Evolutionary conservation across 1,140 invertebrate species (phyloP).

Genomic region (Dendroctonus ponderosae): DNA sequence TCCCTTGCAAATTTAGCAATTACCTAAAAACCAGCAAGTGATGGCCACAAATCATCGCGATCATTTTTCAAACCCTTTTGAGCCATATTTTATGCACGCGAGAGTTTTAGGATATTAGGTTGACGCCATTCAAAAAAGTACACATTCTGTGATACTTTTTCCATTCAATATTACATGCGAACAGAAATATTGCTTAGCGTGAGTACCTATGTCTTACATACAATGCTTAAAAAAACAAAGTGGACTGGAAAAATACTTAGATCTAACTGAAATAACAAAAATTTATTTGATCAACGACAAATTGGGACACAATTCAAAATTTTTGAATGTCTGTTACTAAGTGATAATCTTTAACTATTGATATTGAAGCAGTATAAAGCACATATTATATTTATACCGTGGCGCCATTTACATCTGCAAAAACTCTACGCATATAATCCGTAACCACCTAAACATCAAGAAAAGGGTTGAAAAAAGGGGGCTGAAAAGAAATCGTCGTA

Average conservation of each 20-base stretch:
- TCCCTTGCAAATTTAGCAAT: slow-evolving; percentile 28
- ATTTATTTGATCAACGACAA: neutral
- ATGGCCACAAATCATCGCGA: slow-evolving; percentile 33
- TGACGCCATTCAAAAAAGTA: too few species aligned
- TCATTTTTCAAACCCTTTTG: slow-evolving; percentile 30
- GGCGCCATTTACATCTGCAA: neutral
- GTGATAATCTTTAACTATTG: neutral
- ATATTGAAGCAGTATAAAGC: too few species aligned
- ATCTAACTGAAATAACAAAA: neutral
- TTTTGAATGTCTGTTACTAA: neutral
- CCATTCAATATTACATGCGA: too few species aligned
- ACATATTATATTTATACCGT: too few species aligned
- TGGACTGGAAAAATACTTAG: too few species aligned
- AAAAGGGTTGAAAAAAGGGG: slow-evolving; percentile 23
- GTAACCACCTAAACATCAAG: slow-evolving; percentile 20
- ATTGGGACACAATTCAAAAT: neutral
- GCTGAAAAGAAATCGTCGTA: slow-evolving; percentile 31
- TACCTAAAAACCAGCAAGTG: slow-evolving; percentile 31
- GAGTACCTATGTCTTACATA: too few species aligned
- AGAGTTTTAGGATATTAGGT: too few species aligned
- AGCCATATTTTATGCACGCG: slow-evolving; percentile 10
- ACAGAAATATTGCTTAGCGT: too few species aligned
- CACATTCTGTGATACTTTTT: too few species aligned
- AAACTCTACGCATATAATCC: slow-evolving; percentile 28
- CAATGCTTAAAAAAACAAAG: too few species aligned